These are phyloP conservation scores for Ischnura elegans DNA, from an alignment of 2,888 invertebrate genomes.

Conservation along the genomic window DNA sequence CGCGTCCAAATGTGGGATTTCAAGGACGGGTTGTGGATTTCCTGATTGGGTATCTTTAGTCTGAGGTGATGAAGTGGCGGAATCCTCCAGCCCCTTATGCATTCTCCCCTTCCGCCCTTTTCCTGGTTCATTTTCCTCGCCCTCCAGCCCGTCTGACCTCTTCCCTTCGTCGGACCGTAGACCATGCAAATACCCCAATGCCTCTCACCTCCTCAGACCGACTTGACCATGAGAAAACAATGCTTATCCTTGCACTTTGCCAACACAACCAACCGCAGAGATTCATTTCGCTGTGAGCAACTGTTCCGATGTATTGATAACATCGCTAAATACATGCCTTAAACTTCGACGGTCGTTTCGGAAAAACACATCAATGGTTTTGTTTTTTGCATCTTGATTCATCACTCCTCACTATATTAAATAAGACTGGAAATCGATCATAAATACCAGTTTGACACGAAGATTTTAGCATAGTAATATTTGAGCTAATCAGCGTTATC, in stretches of 20 bases:
- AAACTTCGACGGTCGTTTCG: too few species aligned
- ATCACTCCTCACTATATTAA: too few species aligned
- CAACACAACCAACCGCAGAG: neutral
- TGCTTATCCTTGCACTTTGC: neutral
- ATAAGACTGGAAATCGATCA: too few species aligned
- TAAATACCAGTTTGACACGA: too few species aligned
- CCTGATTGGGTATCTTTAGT: neutral
- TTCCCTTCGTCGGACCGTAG: neutral
- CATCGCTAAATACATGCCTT: too few species aligned
- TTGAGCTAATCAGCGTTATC: too few species aligned
- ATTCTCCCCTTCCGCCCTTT: neutral
- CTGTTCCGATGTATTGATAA: too few species aligned
- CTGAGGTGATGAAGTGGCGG: neutral
- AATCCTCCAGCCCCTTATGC: neutral
- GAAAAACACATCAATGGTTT: too few species aligned
- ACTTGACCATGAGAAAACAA: neutral
- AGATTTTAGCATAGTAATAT: too few species aligned
- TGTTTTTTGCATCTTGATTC: too few species aligned
- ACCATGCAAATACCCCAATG: neutral
- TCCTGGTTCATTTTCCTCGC: neutral
- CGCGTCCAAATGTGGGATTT: too few species aligned
- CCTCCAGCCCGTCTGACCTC: neutral
- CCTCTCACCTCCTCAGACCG: neutral
- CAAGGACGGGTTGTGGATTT: neutral
- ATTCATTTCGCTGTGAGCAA: too few species aligned